A percentile compares a stretch with the other conserved stretches of the same genome.
phyloP scores from a whole-genome alignment of 2,888 invertebrate genomes.

The Peribatodes rhomboidaria region DNA sequence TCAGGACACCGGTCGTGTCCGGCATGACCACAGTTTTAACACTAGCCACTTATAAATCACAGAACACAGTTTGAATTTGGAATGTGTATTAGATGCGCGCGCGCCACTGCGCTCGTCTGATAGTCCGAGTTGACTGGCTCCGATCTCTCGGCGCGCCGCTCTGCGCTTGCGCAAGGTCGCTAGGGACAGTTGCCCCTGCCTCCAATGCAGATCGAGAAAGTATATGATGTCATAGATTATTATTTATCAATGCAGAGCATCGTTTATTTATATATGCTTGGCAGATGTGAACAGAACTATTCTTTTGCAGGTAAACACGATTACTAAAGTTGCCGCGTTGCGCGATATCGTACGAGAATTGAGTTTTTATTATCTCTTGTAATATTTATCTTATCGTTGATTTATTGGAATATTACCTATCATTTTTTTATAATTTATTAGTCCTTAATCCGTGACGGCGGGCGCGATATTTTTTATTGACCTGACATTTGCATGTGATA shows the following conservation, averaged over 20 bases:
- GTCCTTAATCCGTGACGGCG: background rate
- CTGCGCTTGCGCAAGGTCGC: constrained; percentile 70
- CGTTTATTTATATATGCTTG: background rate
- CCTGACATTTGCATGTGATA: constrained; percentile 2
- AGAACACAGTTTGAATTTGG: constrained; percentile 7
- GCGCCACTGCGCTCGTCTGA: constrained; percentile 52
- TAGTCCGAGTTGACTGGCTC: constrained; percentile 47
- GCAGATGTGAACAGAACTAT: background rate
- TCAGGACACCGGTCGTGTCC: constrained; percentile 44
- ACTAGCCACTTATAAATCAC: constrained; percentile 18
- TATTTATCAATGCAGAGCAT: constrained; percentile 55
- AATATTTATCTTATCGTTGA: constrained; percentile 2
- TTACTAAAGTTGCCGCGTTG: constrained; percentile 1
- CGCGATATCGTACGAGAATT: background rate
- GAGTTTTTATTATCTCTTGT: background rate
- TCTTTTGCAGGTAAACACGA: background rate
- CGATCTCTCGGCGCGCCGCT: constrained; percentile 40
- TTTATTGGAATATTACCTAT: background rate
- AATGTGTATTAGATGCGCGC: constrained; percentile 47
- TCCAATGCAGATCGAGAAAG: constrained; percentile 67
- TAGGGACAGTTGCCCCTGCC: constrained; percentile 67
- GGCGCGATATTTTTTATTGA: background rate
- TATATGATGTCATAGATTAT: constrained; percentile 61
- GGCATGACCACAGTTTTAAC: constrained; percentile 52
- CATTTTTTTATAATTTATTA: too few relatives aligned